Percentiles rank a stretch among this genome's conserved stretches.
These are phyloP conservation scores for Crax fasciolata DNA, from an alignment of 2,797 vertebrate species.

Conservation along the genomic window DNA sequence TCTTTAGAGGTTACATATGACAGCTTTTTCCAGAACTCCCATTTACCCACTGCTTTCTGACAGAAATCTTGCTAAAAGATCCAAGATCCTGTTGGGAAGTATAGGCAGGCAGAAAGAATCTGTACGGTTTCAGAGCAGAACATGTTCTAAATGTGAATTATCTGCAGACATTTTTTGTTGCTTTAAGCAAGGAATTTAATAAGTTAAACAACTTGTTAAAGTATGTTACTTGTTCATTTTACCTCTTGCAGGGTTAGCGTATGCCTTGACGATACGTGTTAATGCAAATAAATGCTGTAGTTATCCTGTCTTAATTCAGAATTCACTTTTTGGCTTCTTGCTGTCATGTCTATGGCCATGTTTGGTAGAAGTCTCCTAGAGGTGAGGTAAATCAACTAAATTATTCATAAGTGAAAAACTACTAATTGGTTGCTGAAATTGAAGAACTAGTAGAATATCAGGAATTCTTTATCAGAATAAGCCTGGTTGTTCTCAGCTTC, in stretches of 20 bases:
- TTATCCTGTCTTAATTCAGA: not conserved
- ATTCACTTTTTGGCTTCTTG: not conserved
- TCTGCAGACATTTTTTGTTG: not conserved
- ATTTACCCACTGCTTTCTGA: not conserved
- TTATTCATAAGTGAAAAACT: not conserved
- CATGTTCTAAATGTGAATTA: not conserved
- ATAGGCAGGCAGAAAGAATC: not conserved
- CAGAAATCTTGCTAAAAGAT: not conserved
- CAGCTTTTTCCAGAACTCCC: not conserved
- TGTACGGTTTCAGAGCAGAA: not conserved
- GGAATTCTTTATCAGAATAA: not conserved
- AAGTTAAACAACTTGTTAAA: not conserved
- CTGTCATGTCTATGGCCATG: not conserved
- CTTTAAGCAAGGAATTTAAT: not conserved
- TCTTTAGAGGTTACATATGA: accelerated
- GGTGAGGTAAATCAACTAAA: not conserved
- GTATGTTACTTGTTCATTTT: not conserved
- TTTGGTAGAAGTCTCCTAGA: not conserved
- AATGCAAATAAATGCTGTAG: not conserved
- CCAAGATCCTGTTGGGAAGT: not conserved
- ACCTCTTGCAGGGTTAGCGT: not conserved
- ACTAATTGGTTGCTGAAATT: not conserved
- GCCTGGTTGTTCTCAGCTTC: not conserved
- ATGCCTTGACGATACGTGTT: not conserved
- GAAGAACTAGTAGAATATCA: not conserved